Base-by-base conservation (phyloP, 1,140 invertebrate species). In the Ceratosolen fusciceps region DNA sequence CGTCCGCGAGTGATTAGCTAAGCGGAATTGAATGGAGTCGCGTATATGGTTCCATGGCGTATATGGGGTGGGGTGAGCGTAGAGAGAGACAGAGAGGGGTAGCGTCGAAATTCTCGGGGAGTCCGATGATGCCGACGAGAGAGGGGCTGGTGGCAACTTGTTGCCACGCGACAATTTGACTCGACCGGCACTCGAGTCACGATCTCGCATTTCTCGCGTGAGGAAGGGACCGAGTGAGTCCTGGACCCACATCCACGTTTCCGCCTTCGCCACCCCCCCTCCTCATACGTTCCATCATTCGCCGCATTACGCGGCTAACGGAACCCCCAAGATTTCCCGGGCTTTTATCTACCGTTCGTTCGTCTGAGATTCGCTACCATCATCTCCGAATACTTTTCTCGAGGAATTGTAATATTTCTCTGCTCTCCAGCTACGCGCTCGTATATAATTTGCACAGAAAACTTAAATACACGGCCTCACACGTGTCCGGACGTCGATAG, bases 261-360 rank as follows among this genome's bases (percentile, higher is more conserved):
- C n/a, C n/a, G n/a, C 43, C 37, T 80, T 71, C 79, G 81, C 83
- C 74, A 9, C 43, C 43, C 8, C 49, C 49, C 49, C 21, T 3
- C 9, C 49, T 14, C 19, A 52, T 14, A 21, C 49, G 49, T 2
- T 43, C 49, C 9, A 52, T 43, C 39, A 43, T 43, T 43, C 39
- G 43, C 82, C 58, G 81, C 47, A 82, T 81, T 76, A 76, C 68
- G 83, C 80, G 83, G 83, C 83, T 86, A 86, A 87, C 86, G 84
- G 72, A 74, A 74, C 37, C 31, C 2, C 29, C 31, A 16, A 34
- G 62, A 65, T 82, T 54, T 60, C 70, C 68, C 49, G 49, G 49
- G 49, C 12, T 21, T 19, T 52, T 52, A 52, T 52, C 49, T 21
- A 19, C 49, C 49, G 3, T 52, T 21, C 49, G 49, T 19, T 19